phyloP scores from a whole-genome alignment of 2,888 invertebrate species.

The Stegophylla sp. region DNA sequence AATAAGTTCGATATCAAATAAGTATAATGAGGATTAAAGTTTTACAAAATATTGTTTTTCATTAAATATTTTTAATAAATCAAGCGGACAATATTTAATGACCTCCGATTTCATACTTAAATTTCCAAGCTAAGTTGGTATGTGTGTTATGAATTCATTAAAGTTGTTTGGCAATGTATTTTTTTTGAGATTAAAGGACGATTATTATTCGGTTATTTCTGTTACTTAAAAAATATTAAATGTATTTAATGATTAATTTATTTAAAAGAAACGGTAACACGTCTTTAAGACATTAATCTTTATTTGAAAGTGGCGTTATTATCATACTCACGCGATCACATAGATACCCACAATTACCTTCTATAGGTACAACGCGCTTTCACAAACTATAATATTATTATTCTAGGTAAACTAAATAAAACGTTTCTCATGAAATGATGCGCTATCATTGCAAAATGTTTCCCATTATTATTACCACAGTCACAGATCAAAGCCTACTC shows the following conservation, averaged over 20 bases:
- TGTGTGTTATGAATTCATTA: not conserved
- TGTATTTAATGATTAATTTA: not conserved
- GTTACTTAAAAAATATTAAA: not conserved
- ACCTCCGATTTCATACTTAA: not conserved
- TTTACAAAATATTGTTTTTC: too few relatives aligned
- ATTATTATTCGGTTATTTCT: not conserved
- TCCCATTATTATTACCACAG: too few relatives aligned
- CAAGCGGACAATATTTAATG: not conserved
- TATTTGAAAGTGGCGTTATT: not conserved
- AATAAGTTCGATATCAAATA: not conserved
- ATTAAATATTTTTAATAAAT: not conserved
- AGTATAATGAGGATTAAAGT: too few relatives aligned
- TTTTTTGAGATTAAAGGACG: not conserved
- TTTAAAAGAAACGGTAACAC: not conserved
- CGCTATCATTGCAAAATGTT: too few relatives aligned
- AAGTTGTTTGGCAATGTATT: not conserved
- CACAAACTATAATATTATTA: not conserved
- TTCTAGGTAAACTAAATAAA: not conserved
- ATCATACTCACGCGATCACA: not conserved
- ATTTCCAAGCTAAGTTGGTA: not conserved
- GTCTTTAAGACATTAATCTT: not conserved
- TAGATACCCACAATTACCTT: not conserved
- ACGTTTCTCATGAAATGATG: not conserved
- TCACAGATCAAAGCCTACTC: too few relatives aligned
- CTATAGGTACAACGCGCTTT: not conserved